These are phyloP conservation scores for Drosophila basisetae DNA, from an alignment of 2,888 invertebrate species.

Conservation along the genomic window DNA sequence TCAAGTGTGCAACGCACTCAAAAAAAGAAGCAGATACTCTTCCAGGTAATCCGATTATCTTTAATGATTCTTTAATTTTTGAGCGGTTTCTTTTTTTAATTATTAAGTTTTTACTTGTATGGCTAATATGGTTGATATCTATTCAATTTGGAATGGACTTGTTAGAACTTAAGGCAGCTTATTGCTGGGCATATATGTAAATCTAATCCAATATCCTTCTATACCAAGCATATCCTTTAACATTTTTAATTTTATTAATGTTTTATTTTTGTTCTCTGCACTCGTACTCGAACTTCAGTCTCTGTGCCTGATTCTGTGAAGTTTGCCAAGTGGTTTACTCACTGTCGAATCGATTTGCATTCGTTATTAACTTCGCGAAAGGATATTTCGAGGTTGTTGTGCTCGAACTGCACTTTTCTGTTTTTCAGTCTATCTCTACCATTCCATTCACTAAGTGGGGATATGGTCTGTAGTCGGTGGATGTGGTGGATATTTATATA, in stretches of 20 bases:
- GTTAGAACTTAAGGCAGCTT: neutral
- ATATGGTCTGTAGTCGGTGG: conserved; percentile 13
- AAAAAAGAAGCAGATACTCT: neutral
- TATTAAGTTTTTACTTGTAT: neutral
- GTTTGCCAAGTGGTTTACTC: neutral
- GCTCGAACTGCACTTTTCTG: neutral
- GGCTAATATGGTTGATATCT: neutral
- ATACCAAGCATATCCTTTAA: neutral
- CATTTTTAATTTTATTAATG: neutral
- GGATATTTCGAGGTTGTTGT: conserved; percentile 15
- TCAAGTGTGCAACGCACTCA: conserved; percentile 17
- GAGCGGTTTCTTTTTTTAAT: neutral
- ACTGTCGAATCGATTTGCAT: neutral
- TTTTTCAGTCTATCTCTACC: neutral
- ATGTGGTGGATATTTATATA: conserved; percentile 13
- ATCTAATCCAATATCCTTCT: neutral
- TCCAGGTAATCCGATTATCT: neutral
- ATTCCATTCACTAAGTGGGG: neutral
- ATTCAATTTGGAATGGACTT: neutral
- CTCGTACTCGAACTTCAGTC: neutral
- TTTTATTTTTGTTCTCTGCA: neutral
- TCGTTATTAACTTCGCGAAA: neutral
- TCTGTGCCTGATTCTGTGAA: neutral
- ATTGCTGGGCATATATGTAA: neutral
- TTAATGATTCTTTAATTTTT: neutral